Conservation (phyloP, 2,113 vertebrate species). For the Phrynocephalus versicolor region DNA sequence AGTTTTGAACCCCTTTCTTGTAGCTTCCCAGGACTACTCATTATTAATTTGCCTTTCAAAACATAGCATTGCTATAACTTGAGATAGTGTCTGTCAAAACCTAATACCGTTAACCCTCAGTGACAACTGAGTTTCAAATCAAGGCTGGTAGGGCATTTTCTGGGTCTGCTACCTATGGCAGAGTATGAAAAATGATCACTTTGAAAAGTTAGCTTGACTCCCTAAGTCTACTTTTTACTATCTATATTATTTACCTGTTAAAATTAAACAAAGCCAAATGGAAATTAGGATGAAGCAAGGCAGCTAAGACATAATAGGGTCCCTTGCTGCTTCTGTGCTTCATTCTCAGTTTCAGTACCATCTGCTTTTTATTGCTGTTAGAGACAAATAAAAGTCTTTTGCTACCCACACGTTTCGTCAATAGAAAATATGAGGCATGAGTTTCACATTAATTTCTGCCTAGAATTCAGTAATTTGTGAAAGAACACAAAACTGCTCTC, state of each 20-base stretch:
- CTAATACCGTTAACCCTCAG: background rate
- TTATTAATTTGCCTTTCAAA: background rate
- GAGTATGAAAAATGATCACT: background rate
- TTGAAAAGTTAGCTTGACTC: background rate
- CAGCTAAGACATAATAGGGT: background rate
- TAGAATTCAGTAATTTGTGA: background rate
- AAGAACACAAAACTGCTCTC: background rate
- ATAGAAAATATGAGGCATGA: too few relatives aligned
- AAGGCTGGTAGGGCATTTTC: background rate
- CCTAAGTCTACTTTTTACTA: background rate
- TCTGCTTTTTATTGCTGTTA: too few relatives aligned
- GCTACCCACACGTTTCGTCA: too few relatives aligned
- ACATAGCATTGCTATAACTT: background rate
- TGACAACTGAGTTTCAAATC: background rate
- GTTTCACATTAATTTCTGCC: background rate
- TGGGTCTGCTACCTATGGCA: background rate
- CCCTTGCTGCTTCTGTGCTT: too few relatives aligned
- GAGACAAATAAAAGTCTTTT: too few relatives aligned
- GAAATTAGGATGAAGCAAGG: background rate
- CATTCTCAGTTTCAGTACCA: too few relatives aligned
- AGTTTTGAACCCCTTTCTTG: slow-evolving; percentile 1
- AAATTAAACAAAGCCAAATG: background rate
- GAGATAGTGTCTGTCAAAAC: background rate
- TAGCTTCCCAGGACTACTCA: background rate
- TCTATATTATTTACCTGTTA: background rate